Conservation (phyloP, 2,888 invertebrate species). For the Tromatobia lineatoria region DNA sequence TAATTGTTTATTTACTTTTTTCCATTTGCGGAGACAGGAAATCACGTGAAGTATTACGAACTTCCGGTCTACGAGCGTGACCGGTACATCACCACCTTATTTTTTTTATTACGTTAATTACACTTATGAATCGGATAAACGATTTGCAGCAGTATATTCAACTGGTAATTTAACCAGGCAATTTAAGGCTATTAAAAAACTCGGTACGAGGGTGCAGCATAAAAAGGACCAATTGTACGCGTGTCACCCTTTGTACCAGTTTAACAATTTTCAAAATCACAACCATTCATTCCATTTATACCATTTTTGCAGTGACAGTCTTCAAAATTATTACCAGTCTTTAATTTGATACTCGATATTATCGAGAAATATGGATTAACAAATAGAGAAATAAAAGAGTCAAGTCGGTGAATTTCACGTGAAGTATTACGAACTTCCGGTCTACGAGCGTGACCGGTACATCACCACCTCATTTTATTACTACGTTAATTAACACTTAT, state of each 20-base stretch:
- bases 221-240: conserved; percentile 74
- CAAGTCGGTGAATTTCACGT: too few relatives aligned
- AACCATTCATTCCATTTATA: conserved; percentile 19
- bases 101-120: background rate
- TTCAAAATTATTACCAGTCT: too few relatives aligned
- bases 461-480: background rate
- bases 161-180: background rate
- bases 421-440: conserved; percentile 59
- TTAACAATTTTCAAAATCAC: background rate
- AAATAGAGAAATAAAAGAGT: too few relatives aligned
- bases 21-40: conserved; percentile 23
- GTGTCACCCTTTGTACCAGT: conserved; percentile 68
- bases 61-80: conserved; percentile 57
- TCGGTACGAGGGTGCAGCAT: conserved; percentile 72
- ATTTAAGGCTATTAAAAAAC: background rate
- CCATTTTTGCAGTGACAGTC: background rate
- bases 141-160: background rate
- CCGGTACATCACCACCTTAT: conserved; percentile 25
- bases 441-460: conserved; percentile 47
- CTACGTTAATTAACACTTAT: background rate
- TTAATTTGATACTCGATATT: too few relatives aligned
- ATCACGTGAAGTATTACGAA: conserved; percentile 50
- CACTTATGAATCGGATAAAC: conserved; percentile 19
- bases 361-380: too few relatives aligned
- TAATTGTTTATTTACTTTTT: conserved; percentile 11